A percentile compares a stretch with the other conserved stretches of the same genome.
Conservation (phyloP, 2,113 vertebrate genomes). For the Tychaedon coryphoeus region DNA sequence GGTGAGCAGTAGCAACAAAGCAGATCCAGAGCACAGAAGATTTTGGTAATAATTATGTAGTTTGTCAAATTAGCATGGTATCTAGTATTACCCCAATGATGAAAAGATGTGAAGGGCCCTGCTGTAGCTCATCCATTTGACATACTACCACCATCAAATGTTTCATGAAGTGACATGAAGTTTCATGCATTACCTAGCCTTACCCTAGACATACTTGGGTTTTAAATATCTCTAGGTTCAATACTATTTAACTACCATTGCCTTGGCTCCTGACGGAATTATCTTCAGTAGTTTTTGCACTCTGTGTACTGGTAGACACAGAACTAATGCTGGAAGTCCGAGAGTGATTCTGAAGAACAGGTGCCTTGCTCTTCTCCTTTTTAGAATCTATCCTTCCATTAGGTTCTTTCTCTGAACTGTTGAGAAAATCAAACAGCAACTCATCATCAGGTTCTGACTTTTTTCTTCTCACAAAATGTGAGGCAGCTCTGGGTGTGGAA, state of each 20-base stretch:
- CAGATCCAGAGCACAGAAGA: neutral
- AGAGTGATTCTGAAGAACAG: constrained; percentile 75
- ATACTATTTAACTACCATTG: constrained; percentile 78
- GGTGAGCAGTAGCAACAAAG: neutral
- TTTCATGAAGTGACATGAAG: neutral
- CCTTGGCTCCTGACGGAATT: constrained; percentile 74
- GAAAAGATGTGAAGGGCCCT: neutral
- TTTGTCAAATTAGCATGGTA: neutral
- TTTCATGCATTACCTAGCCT: neutral
- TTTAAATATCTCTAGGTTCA: constrained; percentile 32
- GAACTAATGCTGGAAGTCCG: constrained; percentile 82
- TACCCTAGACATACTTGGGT: neutral
- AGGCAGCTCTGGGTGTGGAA: constrained; percentile 73
- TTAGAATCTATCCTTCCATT: constrained; percentile 79
- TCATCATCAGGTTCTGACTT: constrained; percentile 94
- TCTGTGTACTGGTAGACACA: constrained; percentile 71
- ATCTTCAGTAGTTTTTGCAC: constrained; percentile 79
- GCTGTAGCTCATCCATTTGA: neutral
- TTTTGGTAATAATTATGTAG: neutral
- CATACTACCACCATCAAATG: neutral
- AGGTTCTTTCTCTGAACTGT: constrained; percentile 89
- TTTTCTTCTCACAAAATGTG: constrained; percentile 89
- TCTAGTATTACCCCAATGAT: neutral
- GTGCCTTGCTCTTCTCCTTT: constrained; percentile 76
- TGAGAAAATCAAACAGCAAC: constrained; percentile 95